Base-by-base conservation (phyloP, 2,113 vertebrate species). In the Maccullochella peelii region DNA sequence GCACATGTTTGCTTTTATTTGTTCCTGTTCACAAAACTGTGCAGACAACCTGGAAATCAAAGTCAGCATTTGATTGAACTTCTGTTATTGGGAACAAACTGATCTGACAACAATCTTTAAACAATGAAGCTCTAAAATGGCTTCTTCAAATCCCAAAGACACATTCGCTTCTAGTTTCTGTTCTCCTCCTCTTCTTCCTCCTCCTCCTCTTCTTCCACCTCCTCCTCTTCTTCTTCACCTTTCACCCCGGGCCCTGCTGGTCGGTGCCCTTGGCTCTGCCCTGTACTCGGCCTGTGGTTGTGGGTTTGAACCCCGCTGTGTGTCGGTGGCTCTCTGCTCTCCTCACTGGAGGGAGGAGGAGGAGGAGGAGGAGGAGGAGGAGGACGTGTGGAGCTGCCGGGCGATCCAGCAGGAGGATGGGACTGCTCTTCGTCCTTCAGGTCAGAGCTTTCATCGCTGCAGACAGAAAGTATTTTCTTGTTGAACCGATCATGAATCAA, bases 261-360 rank as follows among this genome's bases (percentile, higher is more conserved):
- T 40, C 8, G 5, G 0, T n/a, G 52, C 4, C 20, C 57, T 1
- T 59, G 80, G 14, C 23, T 62, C 30, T 54, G 84, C 0, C 54
- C 76, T 40, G 65, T 25, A 21, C 42, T 65, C 3, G 86, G 86
- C 61, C 82, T 59, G 36, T 20, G 75, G 78, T 85, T 67, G 55
- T 87, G 67, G 66, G 63, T 73, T 82, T 88, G 82, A 71, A 54
- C 67, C 69, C 50, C 62, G 0, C n/a, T 1, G 7, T 68, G 49
- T 16, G 59, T 6, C 23, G 18, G n/a, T 1, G 20, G 40, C 20
- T 78, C 69, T n/a, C 5, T 30, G 71, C 73, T 83, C 79, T 93
- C 91, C 8, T 91, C 88, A 5, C 91, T 93, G 88, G 88, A 86
- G 6, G 21, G 33, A 8, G 83, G 36, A 30, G 66, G 74, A 23